Base-by-base conservation (phyloP, 2,113 vertebrate genomes). In the Coturnix japonica region DNA sequence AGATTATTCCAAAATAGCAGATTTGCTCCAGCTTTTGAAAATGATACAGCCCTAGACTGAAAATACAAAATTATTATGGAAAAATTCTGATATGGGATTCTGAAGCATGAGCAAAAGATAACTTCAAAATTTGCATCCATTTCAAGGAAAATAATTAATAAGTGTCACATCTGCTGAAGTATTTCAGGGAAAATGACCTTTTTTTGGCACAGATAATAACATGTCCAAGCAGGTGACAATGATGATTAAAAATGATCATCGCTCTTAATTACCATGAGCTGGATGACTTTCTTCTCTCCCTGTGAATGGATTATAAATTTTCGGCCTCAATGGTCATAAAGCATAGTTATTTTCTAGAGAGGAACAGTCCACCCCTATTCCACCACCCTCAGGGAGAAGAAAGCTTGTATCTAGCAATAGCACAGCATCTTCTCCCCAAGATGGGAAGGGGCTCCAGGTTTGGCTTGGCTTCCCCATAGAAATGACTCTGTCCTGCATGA, bases 401-500 rank as follows among this genome's bases (percentile, higher is more conserved):
- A 8, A 71, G 22, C 1, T 69, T 87, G 17, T 60, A 75, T 17
- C 31, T 76, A 44, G 51, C 0, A 1, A 11, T 18, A 66, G 41
- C 3, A 1, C 7, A 3, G 25, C 22, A 10, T 28, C 56, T 56
- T 64, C 49, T 41, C 16, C 22, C 22, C 11, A 37, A 12, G 8
- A n/a, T 25, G 14, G 54, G 51, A 84, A 93, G 33, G 25, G 33
- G 8, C 23, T 89, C n/a, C 35, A 33, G 30, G 7, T 66, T 46
- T 13, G 26, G 20, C 30, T 66, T 41, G 31, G 28, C n/a, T 72
- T 61, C 26, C 8, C n/a, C 26, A 8, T 0, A 0, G 17, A 23
- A 31, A 39, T 2, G 47, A 18, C 25, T 73, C n/a, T 81, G 25
- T 14, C 30, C 28, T 11, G 5, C 5, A 25, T 0, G 2, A 14